A percentile compares a stretch with the other conserved stretches of the same genome.
Evolutionary conservation across 2,113 vertebrate genomes (phyloP).

Genomic region (Sinosuthora webbiana): DNA sequence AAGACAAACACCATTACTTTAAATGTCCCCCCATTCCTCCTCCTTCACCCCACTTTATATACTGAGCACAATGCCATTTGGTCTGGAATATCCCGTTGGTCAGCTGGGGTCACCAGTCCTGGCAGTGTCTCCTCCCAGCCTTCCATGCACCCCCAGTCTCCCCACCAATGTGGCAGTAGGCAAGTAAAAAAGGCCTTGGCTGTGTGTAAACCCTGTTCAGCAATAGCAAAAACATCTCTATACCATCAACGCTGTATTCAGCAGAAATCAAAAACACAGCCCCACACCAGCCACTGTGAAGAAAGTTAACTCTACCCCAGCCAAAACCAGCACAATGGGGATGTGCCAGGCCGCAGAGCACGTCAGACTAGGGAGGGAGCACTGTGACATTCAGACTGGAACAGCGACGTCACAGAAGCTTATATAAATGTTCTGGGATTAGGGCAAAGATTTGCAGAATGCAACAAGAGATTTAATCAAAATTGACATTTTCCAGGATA

Average conservation of each 20-base stretch:
- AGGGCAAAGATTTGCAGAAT: neutral
- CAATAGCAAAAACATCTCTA: neutral
- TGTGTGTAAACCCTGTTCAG: neutral
- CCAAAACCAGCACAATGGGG: neutral
- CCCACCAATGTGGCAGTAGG: accelerated
- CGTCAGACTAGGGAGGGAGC: accelerated
- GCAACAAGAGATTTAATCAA: slow-evolving; percentile 25
- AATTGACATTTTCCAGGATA: slow-evolving; percentile 2
- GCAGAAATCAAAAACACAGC: neutral
- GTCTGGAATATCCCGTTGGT: neutral
- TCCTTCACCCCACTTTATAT: neutral
- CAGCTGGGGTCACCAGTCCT: neutral
- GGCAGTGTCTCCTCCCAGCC: neutral
- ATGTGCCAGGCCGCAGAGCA: neutral
- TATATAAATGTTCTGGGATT: slow-evolving; percentile 11
- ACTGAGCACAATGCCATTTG: neutral
- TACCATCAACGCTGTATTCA: neutral
- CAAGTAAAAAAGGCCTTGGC: neutral
- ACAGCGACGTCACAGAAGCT: neutral
- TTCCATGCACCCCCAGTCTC: neutral
- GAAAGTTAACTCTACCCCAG: neutral
- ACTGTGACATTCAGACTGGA: neutral
- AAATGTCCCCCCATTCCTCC: no score
- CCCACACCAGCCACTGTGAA: neutral
- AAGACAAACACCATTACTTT: neutral